Conservation (phyloP, 1,140 invertebrate genomes). For the Macrosteles quadrilineatus region DNA sequence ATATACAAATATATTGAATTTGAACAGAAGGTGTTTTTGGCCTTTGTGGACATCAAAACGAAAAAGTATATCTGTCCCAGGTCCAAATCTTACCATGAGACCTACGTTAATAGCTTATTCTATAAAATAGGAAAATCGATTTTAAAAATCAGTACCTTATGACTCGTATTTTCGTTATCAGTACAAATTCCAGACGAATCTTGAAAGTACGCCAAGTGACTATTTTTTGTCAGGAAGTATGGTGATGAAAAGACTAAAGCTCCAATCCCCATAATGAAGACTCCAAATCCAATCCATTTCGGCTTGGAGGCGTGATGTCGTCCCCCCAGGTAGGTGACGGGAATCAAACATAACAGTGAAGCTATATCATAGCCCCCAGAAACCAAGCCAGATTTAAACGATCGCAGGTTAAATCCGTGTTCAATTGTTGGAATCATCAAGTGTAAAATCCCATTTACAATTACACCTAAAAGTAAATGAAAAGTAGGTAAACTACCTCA, state of each 20-base stretch:
- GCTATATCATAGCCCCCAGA: slow-evolving; percentile 84
- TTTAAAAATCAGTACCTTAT: too few relatives aligned
- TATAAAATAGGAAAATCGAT: too few relatives aligned
- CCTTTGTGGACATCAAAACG: too few relatives aligned
- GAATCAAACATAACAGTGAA: slow-evolving; percentile 77
- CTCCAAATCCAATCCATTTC: slow-evolving; percentile 72
- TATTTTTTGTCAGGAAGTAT: slow-evolving; percentile 55
- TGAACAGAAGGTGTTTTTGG: too few relatives aligned
- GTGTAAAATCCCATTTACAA: slow-evolving; percentile 87
- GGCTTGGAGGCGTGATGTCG: slow-evolving; percentile 72
- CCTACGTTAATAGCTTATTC: too few relatives aligned
- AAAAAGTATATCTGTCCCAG: too few relatives aligned
- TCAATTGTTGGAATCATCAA: slow-evolving; percentile 91
- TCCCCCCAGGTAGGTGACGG: slow-evolving; percentile 84
- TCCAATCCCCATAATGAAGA: slow-evolving; percentile 61
- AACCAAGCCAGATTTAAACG: slow-evolving; percentile 76
- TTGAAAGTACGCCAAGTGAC: too few relatives aligned
- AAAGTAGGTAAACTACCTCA: too few relatives aligned
- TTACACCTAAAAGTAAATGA: slow-evolving; percentile 62
- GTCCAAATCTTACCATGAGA: too few relatives aligned
- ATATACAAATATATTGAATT: too few relatives aligned
- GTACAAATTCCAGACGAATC: too few relatives aligned
- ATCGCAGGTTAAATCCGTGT: slow-evolving; percentile 75
- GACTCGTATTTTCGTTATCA: too few relatives aligned
- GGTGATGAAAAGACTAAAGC: slow-evolving; percentile 66